phyloP scores from a whole-genome alignment of 1,140 invertebrate species.

The Drosophila busckii region DNA sequence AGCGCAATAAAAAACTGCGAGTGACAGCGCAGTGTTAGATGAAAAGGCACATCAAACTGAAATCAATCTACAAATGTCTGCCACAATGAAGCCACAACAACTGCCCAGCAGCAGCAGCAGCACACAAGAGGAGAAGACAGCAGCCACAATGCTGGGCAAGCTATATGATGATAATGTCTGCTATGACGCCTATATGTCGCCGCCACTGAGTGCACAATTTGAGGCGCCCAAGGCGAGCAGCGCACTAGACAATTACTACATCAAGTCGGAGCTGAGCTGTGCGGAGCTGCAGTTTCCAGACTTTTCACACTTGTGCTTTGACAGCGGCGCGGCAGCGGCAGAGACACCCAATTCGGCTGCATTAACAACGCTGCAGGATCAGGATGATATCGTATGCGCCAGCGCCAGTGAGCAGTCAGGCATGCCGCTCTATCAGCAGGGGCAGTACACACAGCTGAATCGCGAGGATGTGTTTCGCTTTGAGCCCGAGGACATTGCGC shows the following conservation, averaged over 20 bases:
- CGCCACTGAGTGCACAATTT: slow-evolving; percentile 58
- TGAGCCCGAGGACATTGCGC: slow-evolving; percentile 76
- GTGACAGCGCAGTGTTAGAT: slow-evolving; percentile 38
- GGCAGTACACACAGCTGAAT: slow-evolving; percentile 59
- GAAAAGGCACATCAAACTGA: slow-evolving; percentile 23
- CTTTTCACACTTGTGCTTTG: slow-evolving; percentile 61
- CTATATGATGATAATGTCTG: slow-evolving; percentile 25
- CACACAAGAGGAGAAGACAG: too few species aligned
- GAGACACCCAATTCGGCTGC: slow-evolving; percentile 73
- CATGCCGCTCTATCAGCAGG: slow-evolving; percentile 54
- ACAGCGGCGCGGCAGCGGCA: too few species aligned
- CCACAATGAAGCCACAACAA: slow-evolving; percentile 51
- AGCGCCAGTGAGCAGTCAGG: slow-evolving; percentile 24
- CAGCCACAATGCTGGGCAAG: slow-evolving; percentile 34
- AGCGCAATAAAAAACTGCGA: too few species aligned
- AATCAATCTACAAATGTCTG: slow-evolving; percentile 44
- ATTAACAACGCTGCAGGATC: slow-evolving; percentile 47
- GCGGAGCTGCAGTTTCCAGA: slow-evolving; percentile 63
- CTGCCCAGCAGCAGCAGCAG: too few species aligned
- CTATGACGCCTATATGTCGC: slow-evolving; percentile 62
- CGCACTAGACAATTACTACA: background rate
- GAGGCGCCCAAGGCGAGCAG: slow-evolving; percentile 18
- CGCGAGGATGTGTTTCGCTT: slow-evolving; percentile 76
- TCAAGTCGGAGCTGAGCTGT: slow-evolving; percentile 24
- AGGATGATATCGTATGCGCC: slow-evolving; percentile 59